These are phyloP conservation scores for Cheilosia variabilis DNA, from an alignment of 2,888 invertebrate genomes.

Conservation along the genomic window DNA sequence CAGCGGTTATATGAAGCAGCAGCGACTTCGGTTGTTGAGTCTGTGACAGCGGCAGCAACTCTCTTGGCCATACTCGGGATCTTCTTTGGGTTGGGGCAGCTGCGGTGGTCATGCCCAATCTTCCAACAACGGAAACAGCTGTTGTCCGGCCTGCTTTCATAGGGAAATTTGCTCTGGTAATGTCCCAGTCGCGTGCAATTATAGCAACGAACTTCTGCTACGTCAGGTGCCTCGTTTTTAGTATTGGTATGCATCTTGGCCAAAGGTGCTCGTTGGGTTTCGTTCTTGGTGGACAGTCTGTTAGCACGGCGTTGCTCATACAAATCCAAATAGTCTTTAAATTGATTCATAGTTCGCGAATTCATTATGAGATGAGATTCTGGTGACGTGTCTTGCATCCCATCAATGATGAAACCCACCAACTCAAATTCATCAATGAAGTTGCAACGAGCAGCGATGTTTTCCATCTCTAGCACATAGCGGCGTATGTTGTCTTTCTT, in stretches of 20 bases:
- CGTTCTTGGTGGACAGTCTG: constrained; percentile 12
- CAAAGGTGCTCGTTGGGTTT: constrained; percentile 9
- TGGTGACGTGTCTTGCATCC: constrained; percentile 41
- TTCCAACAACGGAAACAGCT: background rate
- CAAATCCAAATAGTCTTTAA: too few relatives aligned
- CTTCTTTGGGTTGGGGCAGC: too few relatives aligned
- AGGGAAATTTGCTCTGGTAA: too few relatives aligned
- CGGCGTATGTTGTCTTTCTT: constrained; percentile 50
- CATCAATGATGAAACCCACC: constrained; percentile 26
- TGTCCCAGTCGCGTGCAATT: constrained; percentile 32
- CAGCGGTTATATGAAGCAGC: too few relatives aligned
- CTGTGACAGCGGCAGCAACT: too few relatives aligned
- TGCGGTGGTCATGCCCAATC: too few relatives aligned
- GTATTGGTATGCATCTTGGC: background rate
- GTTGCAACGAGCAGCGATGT: too few relatives aligned
- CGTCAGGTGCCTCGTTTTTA: constrained; percentile 19
- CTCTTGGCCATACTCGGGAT: too few relatives aligned
- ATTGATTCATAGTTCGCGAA: background rate
- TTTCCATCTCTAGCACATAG: constrained; percentile 39
- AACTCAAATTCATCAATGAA: too few relatives aligned
- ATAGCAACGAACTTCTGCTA: constrained; percentile 33
- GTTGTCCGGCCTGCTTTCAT: constrained; percentile 28
- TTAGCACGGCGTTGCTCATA: constrained; percentile 21
- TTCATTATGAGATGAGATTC: constrained; percentile 38
- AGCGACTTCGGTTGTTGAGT: too few relatives aligned